Evolutionary conservation across 2,888 invertebrate species (phyloP), one percentile per base, ranked within the genome.

Genomic region (Euclidia mi): DNA sequence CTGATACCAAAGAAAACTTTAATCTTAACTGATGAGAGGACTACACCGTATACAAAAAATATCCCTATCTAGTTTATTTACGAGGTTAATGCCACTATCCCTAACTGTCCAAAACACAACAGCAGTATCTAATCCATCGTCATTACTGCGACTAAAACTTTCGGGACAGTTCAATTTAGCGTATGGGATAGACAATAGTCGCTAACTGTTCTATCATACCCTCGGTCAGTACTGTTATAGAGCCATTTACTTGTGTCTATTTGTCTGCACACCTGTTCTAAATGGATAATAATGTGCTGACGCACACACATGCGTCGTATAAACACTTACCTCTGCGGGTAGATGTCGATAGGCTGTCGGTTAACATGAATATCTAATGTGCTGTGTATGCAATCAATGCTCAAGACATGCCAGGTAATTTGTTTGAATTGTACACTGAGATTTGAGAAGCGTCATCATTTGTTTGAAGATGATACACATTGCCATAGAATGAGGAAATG

Each of bases 171-270:
- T 80, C 85, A 84, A 87, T 87, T 87, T 82, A 84, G 79, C 79
- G 78, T 78, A 85, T 83, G 80, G 77, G 76, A 69, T 68, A 72
- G 78, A 82, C 83, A 83, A 85, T 81, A 77, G 77, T 76, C 67
- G 74, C 80, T 85, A 84, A 85, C 84, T 76, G 84, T 71, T 81
- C 76, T 69, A 81, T 85, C 85, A 84, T 79, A 79, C 73, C 71
- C 65, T 68, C 55, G 65, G 68, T 70, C 66, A 57, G 73, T 57
- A 43, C 48, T 53, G 76, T 74, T 77, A 76, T 63, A 32, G 68
- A 49, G 56, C 76, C 71, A 80, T 73, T 67, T 70, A 67, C 57
- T 49, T 71, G 57, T 68, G 55, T 58, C 52, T 63, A 65, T 70
- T 72, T 65, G 65, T 45, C 15, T 38, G 40, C 44, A 58, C 73